These are phyloP conservation scores for Apotomis capreana DNA, from an alignment of 2,888 invertebrate species.

Conservation along the genomic window DNA sequence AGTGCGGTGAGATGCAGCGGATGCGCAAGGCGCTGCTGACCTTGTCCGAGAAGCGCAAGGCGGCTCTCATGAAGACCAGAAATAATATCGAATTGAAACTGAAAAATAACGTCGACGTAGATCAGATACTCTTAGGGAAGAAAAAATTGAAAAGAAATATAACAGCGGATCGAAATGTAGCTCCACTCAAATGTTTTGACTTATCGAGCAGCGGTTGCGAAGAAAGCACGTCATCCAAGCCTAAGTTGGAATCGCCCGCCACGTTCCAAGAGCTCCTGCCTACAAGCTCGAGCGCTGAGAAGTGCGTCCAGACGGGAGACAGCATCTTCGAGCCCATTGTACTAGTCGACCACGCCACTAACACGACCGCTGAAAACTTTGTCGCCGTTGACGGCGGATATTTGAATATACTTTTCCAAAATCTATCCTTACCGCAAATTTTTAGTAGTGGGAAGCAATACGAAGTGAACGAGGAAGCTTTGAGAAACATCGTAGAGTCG, in stretches of 20 bases:
- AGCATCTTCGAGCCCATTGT: constrained; percentile 47
- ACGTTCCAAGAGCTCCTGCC: constrained; percentile 38
- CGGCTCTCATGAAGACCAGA: constrained; percentile 75
- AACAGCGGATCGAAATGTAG: constrained; percentile 57
- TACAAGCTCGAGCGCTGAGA: constrained; percentile 59
- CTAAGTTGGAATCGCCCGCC: constrained; percentile 45
- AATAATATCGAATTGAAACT: constrained; percentile 74
- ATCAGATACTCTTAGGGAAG: constrained; percentile 69
- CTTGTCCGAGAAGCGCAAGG: constrained; percentile 73
- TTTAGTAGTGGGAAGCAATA: constrained; percentile 74
- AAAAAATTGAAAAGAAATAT: constrained; percentile 67
- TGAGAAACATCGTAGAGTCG: constrained; percentile 68
- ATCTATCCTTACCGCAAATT: constrained; percentile 69
- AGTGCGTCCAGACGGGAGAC: constrained; percentile 71
- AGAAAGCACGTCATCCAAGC: constrained; percentile 60
- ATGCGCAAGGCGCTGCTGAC: constrained; percentile 75
- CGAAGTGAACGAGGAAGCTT: constrained; percentile 75
- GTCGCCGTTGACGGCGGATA: constrained; percentile 74
- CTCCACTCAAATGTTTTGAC: constrained; percentile 76
- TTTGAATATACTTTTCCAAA: constrained; percentile 74
- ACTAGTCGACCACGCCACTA: constrained; percentile 51
- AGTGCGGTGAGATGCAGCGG: constrained; percentile 87
- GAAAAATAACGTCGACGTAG: constrained; percentile 67
- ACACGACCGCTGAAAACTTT: constrained; percentile 65
- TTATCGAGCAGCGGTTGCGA: constrained; percentile 76